These are phyloP conservation scores for Chymomyza caudatula DNA, from an alignment of 2,888 invertebrate species.

Conservation along the genomic window DNA sequence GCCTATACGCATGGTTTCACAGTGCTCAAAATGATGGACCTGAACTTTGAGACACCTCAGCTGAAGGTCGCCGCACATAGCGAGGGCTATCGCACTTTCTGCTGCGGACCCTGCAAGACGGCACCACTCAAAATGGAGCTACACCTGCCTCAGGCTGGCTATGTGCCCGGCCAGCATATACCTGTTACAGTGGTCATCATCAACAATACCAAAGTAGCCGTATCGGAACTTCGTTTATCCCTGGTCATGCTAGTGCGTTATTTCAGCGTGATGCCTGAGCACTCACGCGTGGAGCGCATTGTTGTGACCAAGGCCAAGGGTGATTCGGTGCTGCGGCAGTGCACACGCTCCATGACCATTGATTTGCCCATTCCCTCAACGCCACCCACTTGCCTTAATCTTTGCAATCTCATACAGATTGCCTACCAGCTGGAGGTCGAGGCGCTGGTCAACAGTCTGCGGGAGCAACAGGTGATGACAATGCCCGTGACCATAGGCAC, in stretches of 20 bases:
- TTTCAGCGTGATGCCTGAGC: slow-evolving; percentile 50
- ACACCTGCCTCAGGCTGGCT: slow-evolving; percentile 73
- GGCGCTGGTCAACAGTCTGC: slow-evolving; percentile 60
- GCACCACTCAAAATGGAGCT: slow-evolving; percentile 67
- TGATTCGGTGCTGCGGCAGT: slow-evolving; percentile 59
- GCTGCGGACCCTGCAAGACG: slow-evolving; percentile 74
- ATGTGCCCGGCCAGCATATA: slow-evolving; percentile 75
- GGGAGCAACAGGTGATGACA: slow-evolving; percentile 62
- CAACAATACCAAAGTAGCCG: slow-evolving; percentile 79
- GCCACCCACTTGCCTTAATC: slow-evolving; percentile 73
- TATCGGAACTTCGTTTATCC: slow-evolving; percentile 60
- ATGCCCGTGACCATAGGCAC: slow-evolving; percentile 77
- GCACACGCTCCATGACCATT: slow-evolving; percentile 58
- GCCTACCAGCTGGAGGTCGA: slow-evolving; percentile 74
- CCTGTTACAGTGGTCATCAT: slow-evolving; percentile 79
- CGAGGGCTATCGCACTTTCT: slow-evolving; percentile 69
- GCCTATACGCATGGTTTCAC: slow-evolving; percentile 87
- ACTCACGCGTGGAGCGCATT: slow-evolving; percentile 65
- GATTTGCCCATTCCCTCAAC: slow-evolving; percentile 72
- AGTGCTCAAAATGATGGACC: slow-evolving; percentile 86
- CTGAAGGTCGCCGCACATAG: slow-evolving; percentile 60
- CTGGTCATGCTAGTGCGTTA: slow-evolving; percentile 71
- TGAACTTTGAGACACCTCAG: slow-evolving; percentile 82
- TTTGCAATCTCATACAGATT: slow-evolving; percentile 72
- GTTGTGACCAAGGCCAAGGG: slow-evolving; percentile 56